These are phyloP conservation scores for Cartodere bifasciata DNA, from an alignment of 2,888 invertebrate genomes.

Conservation along the genomic window DNA sequence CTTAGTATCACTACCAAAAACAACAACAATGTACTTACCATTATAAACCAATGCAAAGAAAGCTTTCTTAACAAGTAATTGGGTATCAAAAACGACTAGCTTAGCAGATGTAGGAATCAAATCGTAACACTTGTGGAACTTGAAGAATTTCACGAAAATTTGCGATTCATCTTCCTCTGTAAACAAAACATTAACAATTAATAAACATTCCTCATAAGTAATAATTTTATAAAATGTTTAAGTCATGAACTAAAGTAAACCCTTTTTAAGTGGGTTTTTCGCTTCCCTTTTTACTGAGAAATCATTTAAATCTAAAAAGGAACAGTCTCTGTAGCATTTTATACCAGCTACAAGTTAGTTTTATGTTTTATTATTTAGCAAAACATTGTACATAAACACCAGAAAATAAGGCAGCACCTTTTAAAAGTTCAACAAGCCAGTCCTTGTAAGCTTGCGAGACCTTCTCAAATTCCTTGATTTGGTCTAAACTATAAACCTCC, in stretches of 20 bases:
- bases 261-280: too few species aligned
- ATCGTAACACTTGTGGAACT: constrained; percentile 99
- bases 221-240: too few species aligned
- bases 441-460: constrained; percentile 66
- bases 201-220: too few species aligned
- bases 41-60: constrained; percentile 99
- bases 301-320: too few species aligned
- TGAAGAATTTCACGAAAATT: constrained; percentile 98
- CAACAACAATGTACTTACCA: constrained; percentile 47
- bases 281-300: too few species aligned
- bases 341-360: too few species aligned
- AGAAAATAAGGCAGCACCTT: constrained; percentile 43
- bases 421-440: constrained; percentile 58
- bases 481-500: constrained; percentile 65
- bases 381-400: too few species aligned
- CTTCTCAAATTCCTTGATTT: constrained; percentile 78
- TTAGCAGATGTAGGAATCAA: constrained; percentile 98
- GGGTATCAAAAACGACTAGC: constrained; percentile 98
- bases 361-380: too few species aligned
- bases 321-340: too few species aligned
- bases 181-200: too few species aligned
- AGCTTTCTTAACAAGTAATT: constrained; percentile 94
- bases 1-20: background rate
- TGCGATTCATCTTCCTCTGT: constrained; percentile 94
- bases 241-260: too few species aligned